A percentile compares a stretch with the other conserved stretches of the same genome.
phyloP scores from a whole-genome alignment of 2,113 vertebrate species.

The Heterotilapia buettikoferi region DNA sequence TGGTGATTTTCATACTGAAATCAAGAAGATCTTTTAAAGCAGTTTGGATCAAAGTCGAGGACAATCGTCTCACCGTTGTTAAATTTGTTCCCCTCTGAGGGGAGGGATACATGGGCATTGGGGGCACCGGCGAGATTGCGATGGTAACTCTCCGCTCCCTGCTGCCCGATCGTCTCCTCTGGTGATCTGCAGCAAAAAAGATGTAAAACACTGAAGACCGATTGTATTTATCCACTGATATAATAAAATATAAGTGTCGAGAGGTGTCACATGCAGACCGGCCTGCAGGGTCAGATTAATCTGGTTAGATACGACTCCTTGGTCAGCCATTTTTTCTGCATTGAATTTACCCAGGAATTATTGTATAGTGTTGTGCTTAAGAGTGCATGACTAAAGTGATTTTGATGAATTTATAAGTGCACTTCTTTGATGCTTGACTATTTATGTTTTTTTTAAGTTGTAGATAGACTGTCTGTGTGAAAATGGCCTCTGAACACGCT shows the following conservation, averaged over 20 bases:
- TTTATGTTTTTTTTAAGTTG: not conserved
- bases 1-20: not conserved
- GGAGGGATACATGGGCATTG: slow-evolving; percentile 78
- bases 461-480: not conserved
- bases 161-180: slow-evolving; percentile 77
- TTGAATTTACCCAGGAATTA: not conserved
- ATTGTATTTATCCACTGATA: not conserved
- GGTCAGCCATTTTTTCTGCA: not conserved
- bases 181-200: slow-evolving; percentile 60
- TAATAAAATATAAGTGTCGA: not conserved
- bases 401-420: not conserved
- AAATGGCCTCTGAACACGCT: not conserved
- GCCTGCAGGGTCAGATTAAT: not conserved
- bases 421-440: not conserved
- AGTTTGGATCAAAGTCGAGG: not conserved
- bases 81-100: slow-evolving; percentile 67
- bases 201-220: fast-evolving
- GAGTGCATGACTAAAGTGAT: not conserved
- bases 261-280: not conserved
- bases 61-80: slow-evolving; percentile 73
- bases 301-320: not conserved
- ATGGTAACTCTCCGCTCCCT: slow-evolving; percentile 76
- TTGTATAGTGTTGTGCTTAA: not conserved
- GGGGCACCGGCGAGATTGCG: slow-evolving; percentile 74
- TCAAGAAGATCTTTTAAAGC: not conserved